These are phyloP conservation scores for Lycocerus yunnanus DNA, from an alignment of 2,888 invertebrate genomes.

Conservation along the genomic window DNA sequence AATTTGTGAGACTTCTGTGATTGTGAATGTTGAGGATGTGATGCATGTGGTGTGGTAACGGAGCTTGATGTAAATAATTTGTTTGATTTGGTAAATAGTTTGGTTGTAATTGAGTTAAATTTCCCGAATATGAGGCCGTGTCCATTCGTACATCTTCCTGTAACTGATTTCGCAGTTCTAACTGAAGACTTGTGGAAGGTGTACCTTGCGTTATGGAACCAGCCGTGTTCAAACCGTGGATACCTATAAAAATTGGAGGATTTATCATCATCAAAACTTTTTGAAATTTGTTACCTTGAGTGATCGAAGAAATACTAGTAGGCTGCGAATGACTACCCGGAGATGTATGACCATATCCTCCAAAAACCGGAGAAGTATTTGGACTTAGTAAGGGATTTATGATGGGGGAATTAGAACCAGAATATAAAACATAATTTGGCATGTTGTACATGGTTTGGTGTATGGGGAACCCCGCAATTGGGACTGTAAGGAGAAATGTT, in stretches of 20 bases:
- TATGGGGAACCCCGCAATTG: constrained; percentile 48
- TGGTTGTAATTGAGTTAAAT: constrained; percentile 22
- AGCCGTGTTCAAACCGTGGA: constrained; percentile 76
- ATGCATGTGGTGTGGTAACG: constrained; percentile 45
- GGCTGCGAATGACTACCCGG: constrained; percentile 36
- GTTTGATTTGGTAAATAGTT: constrained; percentile 35
- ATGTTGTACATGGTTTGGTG: constrained; percentile 45
- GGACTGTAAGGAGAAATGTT: constrained; percentile 46
- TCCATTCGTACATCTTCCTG: constrained; percentile 59
- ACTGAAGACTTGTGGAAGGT: constrained; percentile 57
- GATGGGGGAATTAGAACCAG: constrained; percentile 46
- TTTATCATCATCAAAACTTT: not conserved
- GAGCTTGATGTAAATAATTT: constrained; percentile 41
- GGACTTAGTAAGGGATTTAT: constrained; percentile 47
- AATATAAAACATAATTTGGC: constrained; percentile 46
- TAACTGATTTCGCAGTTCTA: constrained; percentile 46
- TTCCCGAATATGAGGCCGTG: constrained; percentile 27
- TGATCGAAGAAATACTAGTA: constrained; percentile 59
- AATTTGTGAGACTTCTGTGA: constrained; percentile 65
- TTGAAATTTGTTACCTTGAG: constrained; percentile 56
- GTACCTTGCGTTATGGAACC: constrained; percentile 78
- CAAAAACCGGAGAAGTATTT: constrained; percentile 48
- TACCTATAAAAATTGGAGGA: constrained; percentile 59
- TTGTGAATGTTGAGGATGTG: constrained; percentile 55
- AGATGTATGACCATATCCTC: constrained; percentile 40